Evolutionary conservation across 1,140 invertebrate genomes (phyloP), one percentile per base, ranked within the genome.

Genomic region (Magallana ariakensis): DNA sequence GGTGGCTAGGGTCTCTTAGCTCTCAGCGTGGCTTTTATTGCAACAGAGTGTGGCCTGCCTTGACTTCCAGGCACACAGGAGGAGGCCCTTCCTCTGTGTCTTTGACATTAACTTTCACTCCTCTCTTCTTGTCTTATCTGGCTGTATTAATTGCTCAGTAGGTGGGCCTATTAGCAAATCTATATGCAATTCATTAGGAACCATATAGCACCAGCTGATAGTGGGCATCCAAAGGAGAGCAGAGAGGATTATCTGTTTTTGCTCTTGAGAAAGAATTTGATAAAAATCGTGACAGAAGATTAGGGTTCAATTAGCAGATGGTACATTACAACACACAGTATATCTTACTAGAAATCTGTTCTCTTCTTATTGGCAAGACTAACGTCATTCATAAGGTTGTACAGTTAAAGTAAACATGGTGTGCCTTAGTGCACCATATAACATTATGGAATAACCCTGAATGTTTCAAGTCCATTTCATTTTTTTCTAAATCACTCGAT

Each of bases 151-250:
- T 26, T 75, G 22, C 66, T 26, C 22, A 22, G 66, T 75, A 26
- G 66, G 66, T 75, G 66, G 66, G 26, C 22, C 22, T 75, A 75
- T 75, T 75, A 75, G 66, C 33, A 26, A 75, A 26, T 60, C 58
- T 75, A 75, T 75, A 75, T 26, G 66, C 66, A 26, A 75, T 75
- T 75, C 66, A 75, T 75, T 75, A 26, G 15, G 66, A 75, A 26
- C 22, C 66, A 75, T 75, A 75, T 8, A 75, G 9, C 66, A 75
- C 66, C 66, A 75, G 22, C 22, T 75, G 66, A 75, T 26, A 70
- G 19, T 1, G 6, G 16, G 16, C 62, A 22, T n/a, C 19, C 26
- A 11, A 70, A 10, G 0, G 33, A 46, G 33, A n/a, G n/a, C n/a
- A n/a, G n/a, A n/a, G 0, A 11, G 22, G 66, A 75, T 75, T 75